phyloP scores from a whole-genome alignment of 2,888 invertebrate genomes.

The Phyto melanocephala region DNA sequence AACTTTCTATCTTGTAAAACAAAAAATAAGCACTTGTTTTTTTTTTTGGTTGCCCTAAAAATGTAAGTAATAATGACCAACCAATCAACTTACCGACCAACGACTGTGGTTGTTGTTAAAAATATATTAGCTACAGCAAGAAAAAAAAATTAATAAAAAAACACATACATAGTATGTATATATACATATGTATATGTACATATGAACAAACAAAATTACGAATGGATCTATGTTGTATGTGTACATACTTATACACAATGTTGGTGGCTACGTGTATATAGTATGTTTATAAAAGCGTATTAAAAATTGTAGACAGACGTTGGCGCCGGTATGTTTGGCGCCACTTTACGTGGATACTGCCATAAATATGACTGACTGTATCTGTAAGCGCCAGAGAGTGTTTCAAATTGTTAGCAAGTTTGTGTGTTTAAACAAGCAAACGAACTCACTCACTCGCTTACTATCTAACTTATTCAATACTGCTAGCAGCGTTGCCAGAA shows the following conservation, averaged over 20 bases:
- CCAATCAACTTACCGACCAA: not conserved
- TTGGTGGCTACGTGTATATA: not conserved
- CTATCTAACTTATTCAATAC: not conserved
- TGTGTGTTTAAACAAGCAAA: not conserved
- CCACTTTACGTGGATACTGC: conserved; percentile 61
- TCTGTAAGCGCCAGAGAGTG: conserved; percentile 45
- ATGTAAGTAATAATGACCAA: no score
- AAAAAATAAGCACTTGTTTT: no score
- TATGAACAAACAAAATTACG: not conserved
- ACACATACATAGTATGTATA: not conserved
- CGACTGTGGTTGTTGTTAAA: conserved; percentile 16
- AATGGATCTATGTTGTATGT: no score
- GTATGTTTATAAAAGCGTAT: conserved; percentile 22
- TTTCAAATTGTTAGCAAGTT: conserved; percentile 3
- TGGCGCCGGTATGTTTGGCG: conserved; percentile 67
- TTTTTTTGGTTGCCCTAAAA: no score
- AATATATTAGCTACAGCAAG: conserved; percentile 1
- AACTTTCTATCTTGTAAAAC: no score
- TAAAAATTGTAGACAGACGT: conserved; percentile 49
- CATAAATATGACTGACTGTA: conserved; percentile 49
- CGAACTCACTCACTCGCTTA: not conserved
- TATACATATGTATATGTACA: not conserved
- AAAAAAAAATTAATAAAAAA: conserved; percentile 1
- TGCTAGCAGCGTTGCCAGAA: no score
- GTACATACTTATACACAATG: not conserved